phyloP scores from a whole-genome alignment of 2,797 vertebrate genomes.

The Brotula barbata region DNA sequence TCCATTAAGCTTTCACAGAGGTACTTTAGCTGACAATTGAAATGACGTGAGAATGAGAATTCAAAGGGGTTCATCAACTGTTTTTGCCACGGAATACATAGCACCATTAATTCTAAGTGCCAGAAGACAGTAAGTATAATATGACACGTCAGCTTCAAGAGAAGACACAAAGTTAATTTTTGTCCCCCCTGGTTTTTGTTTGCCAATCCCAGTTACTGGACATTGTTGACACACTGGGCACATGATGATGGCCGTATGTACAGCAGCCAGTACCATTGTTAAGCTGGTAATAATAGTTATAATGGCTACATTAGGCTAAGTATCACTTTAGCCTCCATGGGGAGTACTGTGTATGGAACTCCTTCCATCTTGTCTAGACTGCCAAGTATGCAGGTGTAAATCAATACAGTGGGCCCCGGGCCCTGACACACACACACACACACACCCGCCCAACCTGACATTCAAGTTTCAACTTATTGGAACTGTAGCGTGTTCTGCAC shows the following conservation, averaged over 20 bases:
- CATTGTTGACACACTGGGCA: slow-evolving; percentile 12
- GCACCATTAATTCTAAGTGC: no score
- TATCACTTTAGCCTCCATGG: slow-evolving; percentile 40
- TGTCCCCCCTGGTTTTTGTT: no score
- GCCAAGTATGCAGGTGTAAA: slow-evolving; percentile 70
- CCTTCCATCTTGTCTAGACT: slow-evolving; percentile 57
- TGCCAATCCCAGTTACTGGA: no score
- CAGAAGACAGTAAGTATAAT: no score
- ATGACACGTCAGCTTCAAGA: no score
- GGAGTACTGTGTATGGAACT: slow-evolving; percentile 28
- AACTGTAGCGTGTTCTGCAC: slow-evolving; percentile 25
- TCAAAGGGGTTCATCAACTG: no score
- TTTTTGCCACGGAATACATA: no score
- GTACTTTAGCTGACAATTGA: no score
- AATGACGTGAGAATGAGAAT: no score
- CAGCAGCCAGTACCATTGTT: slow-evolving; percentile 36
- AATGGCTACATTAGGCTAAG: slow-evolving; percentile 32
- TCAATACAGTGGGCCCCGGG: slow-evolving; percentile 44
- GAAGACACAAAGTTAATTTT: no score
- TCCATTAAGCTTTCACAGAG: no score
- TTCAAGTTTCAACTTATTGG: slow-evolving; percentile 41
- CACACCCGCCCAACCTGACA: slow-evolving; percentile 3
- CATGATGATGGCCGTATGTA: background rate
- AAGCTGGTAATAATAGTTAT: slow-evolving; percentile 39
- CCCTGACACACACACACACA: background rate